Base-by-base conservation (phyloP, 2,113 vertebrate genomes). In the Anthoscopus minutus region DNA sequence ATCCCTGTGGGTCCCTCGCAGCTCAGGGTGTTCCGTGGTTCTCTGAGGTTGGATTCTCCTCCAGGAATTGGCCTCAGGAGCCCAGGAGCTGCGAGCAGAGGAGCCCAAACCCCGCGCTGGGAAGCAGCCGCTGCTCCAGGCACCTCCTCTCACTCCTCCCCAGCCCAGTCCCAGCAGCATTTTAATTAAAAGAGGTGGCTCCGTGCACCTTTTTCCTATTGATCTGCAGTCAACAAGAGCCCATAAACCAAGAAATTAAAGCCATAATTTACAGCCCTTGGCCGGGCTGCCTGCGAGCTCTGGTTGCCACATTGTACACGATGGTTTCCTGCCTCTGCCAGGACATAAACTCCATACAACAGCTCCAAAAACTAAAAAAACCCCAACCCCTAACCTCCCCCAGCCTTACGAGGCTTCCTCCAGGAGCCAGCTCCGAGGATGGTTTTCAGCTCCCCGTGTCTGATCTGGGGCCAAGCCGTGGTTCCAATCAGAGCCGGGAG, bases 401-500 rank as follows among this genome's bases (percentile, higher is more conserved):
- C 45, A 66, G 6, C 58, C 62, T 69, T 35, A 4, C 70, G 48
- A 78, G 89, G 77, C 89, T 88, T 83, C 86, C 96, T 95, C 78
- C 61, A 93, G 81, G 71, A 72, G 76, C 27, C 82, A 18, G 56
- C 82, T 78, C 85, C 24, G 40, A 62, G 93, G 96, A 97, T 44
- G 83, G 94, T 89, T 97, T 97, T 92, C 89, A 96, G 97, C 95
- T 96, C 66, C 15, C 86, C 6, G n/a, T 11, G 79, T 96, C 91
- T 98, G 97, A 97, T 97, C 60, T 79, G 89, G 83, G 90, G 96
- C 97, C 97, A 96, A 78, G 35, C 56, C 69, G 71, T 12, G 89
- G 94, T 92, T 97, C 94, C 96, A 97, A 69, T 67, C 97, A 89
- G 94, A 91, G 96, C 98, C 95, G 95, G 97, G 97, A 97, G 93